Evolutionary conservation across 1,140 invertebrate genomes (phyloP), one percentile per base, ranked within the genome.

Genomic region (roundworm (Caenorhabditis elegans)): DNA sequence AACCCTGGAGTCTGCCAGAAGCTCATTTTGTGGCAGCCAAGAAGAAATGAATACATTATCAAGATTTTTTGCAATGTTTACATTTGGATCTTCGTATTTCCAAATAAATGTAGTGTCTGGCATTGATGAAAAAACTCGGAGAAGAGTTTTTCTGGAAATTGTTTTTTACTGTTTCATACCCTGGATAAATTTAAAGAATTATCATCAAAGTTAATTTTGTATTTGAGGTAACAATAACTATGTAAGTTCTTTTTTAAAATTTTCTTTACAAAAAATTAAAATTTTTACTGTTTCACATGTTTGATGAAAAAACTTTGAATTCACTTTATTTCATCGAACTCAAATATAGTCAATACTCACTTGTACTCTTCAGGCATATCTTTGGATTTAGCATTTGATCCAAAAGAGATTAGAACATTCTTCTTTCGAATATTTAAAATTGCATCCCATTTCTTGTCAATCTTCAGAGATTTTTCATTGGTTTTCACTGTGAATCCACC

Each of bases 321-420:
- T n/a, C n/a, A n/a, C n/a, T n/a, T n/a, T n/a, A n/a, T n/a, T n/a
- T n/a, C n/a, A n/a, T n/a, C n/a, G 46, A 70, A 49, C 22, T 24
- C 19, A 75, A 3, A 15, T 10, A n/a, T 8, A 39, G 53, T n/a
- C n/a, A n/a, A 36, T 15, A 51, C 78, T 46, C 26, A 65, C 83
- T 85, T 84, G 24, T 51, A 76, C 3, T 36, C 49, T 36, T 70
- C 76, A 2, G 84, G 84, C 82, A 84, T 84, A 28, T 80, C 53
- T 11, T 53, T 76, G 31, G 51, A 83, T 22, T 85, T 78, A 5
- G 83, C 80, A 51, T 78, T 31, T 2, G 84, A 85, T 51, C 84
- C 84, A 43, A 85, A 85, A n/a, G 84, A 85, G n/a, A 85, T 80
- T 2, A 85, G 31, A 4, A 85, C 84, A 36, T 36, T 76, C n/a